Base-by-base conservation (phyloP, 2,888 invertebrate genomes). In the Saturnia japonica region DNA sequence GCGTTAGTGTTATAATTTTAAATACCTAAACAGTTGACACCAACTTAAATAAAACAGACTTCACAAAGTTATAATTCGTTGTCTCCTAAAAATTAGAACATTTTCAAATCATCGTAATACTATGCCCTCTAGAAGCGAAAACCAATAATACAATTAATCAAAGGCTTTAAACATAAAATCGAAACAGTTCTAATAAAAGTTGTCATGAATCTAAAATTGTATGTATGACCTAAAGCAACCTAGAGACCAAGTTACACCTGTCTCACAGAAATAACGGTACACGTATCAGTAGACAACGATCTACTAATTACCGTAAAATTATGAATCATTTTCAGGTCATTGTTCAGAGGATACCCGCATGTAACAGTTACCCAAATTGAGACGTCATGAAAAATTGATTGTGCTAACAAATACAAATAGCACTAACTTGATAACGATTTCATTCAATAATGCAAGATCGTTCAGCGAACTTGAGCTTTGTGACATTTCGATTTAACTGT, bases 291-390 rank as follows among this genome's bases (percentile, higher is more conserved):
- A 80, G 81, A 81, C 82, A 74, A 76, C 76, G 80, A 82, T 84
- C 79, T 80, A 77, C 78, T 78, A 82, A 83, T 77, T 83, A 82
- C 83, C 80, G 88, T 86, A 87, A 88, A 86, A 83, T 77, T 89
- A 78, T 91, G 92, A 93, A 82, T 92, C 91, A 92, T 83, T 88
- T 89, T 89, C 87, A 90, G 90, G 88, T 88, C 91, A 88, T 83
- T 85, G 88, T 91, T 89, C 87, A 88, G 82, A 72, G 75, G 76
- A 83, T 80, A 79, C 78, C 80, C 82, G 79, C 78, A 77, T 82
- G 89, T 91, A 90, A 91, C 91, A 91, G 88, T 91, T 89, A 89
- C 87, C 90, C 81, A 89, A 91, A 91, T 91, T 85, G 84, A 89
- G 84, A 89, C 89, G 87, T 91, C 87, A 89, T 84, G 77, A 83